These are phyloP conservation scores for Drosophila anomalata DNA, from an alignment of 2,888 invertebrate species.

Conservation along the genomic window DNA sequence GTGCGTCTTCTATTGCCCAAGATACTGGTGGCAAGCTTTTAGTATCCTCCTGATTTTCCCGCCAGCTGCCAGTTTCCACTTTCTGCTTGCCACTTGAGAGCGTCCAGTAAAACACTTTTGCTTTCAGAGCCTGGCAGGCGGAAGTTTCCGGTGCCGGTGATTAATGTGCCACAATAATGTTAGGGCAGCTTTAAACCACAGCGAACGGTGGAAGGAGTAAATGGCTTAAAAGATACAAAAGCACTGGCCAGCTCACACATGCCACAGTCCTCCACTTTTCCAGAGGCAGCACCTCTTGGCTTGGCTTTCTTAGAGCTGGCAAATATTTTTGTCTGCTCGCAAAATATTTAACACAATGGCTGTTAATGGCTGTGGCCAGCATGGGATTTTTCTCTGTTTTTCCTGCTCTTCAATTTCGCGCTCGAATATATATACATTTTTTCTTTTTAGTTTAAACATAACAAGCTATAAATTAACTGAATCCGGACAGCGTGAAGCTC, in stretches of 20 bases:
- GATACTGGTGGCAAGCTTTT: slow-evolving; percentile 56
- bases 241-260: slow-evolving; percentile 30
- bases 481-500: slow-evolving; percentile 59
- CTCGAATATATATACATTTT: slow-evolving; percentile 15
- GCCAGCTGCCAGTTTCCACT: background rate
- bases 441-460: slow-evolving; percentile 66
- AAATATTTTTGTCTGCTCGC: slow-evolving; percentile 72
- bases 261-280: slow-evolving; percentile 33
- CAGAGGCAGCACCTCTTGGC: slow-evolving; percentile 17
- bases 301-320: slow-evolving; percentile 60
- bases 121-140: slow-evolving; percentile 59
- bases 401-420: slow-evolving; percentile 35
- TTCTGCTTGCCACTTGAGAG: slow-evolving; percentile 52
- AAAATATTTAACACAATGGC: slow-evolving; percentile 73
- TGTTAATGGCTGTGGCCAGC: slow-evolving; percentile 63
- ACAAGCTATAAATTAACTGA: slow-evolving; percentile 73
- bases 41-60: slow-evolving; percentile 24
- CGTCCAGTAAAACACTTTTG: slow-evolving; percentile 69
- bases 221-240: slow-evolving; percentile 65
- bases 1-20: slow-evolving; percentile 24
- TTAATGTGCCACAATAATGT: slow-evolving; percentile 75
- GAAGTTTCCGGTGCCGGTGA: slow-evolving; percentile 67
- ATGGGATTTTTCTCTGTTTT: slow-evolving; percentile 45
- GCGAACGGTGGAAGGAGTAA: slow-evolving; percentile 44
- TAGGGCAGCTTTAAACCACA: slow-evolving; percentile 64